These are phyloP conservation scores for Crotalus tigris DNA, from an alignment of 2,113 vertebrate species.

Conservation along the genomic window DNA sequence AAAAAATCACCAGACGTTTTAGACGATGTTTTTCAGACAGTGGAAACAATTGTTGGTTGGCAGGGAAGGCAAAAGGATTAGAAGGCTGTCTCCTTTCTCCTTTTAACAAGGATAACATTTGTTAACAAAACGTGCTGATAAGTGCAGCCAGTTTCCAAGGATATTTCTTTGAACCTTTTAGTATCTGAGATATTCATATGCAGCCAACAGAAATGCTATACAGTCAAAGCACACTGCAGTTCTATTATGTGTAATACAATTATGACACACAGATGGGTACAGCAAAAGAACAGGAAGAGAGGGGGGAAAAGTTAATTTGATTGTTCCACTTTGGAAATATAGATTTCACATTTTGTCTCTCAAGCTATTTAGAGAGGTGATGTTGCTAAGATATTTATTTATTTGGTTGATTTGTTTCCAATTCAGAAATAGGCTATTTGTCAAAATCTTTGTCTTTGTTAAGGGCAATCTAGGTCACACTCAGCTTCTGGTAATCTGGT, in stretches of 20 bases:
- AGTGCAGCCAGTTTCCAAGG: neutral
- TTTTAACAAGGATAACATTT: slow-evolving; percentile 40
- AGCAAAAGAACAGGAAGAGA: slow-evolving; percentile 19
- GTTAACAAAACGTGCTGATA: slow-evolving; percentile 38
- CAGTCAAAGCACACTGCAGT: slow-evolving; percentile 16
- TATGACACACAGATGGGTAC: slow-evolving; percentile 33
- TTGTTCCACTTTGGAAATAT: slow-evolving; percentile 23
- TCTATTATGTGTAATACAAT: slow-evolving; percentile 20
- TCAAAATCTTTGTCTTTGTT: neutral
- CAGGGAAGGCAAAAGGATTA: slow-evolving; percentile 31
- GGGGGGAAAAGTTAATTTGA: neutral
- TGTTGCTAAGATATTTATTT: slow-evolving; percentile 7
- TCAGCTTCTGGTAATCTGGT: slow-evolving; percentile 31
- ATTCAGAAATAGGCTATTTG: slow-evolving; percentile 6
- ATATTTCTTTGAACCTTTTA: slow-evolving; percentile 46
- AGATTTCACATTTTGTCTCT: slow-evolving; percentile 15
- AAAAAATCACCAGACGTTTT: slow-evolving; percentile 18
- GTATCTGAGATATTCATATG: slow-evolving; percentile 30
- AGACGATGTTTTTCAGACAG: neutral
- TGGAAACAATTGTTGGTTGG: slow-evolving; percentile 33
- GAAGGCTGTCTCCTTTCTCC: slow-evolving; percentile 19
- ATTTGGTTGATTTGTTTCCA: slow-evolving; percentile 19
- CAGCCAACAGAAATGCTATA: slow-evolving; percentile 33
- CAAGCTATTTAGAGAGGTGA: slow-evolving; percentile 9
- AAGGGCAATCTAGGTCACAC: neutral